Conservation (phyloP, 1,140 invertebrate genomes). For the Aculops lycopersici region DNA sequence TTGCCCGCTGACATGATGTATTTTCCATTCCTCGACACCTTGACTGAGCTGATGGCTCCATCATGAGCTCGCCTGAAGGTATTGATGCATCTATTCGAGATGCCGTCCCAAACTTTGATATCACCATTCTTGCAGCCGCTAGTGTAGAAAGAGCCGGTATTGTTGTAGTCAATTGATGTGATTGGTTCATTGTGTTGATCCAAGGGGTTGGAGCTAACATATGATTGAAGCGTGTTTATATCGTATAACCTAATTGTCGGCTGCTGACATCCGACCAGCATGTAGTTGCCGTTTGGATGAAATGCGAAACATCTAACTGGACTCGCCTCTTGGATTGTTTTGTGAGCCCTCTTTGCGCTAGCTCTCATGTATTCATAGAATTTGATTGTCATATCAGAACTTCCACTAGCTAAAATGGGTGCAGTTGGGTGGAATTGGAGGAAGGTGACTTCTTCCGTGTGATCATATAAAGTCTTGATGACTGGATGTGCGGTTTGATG, state of each 20-base stretch:
- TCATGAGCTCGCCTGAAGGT: conserved; percentile 76
- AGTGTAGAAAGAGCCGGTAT: conserved; percentile 54
- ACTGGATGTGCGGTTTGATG: conserved; percentile 77
- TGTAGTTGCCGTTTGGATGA: conserved; percentile 73
- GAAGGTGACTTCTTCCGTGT: conserved; percentile 81
- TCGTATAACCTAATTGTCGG: conserved; percentile 67
- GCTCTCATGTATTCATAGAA: conserved; percentile 93
- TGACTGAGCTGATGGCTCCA: conserved; percentile 62
- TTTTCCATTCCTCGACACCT: conserved; percentile 84
- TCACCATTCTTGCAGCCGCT: conserved; percentile 60
- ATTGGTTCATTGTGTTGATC: conserved; percentile 66
- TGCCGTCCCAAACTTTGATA: conserved; percentile 47
- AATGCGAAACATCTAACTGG: conserved; percentile 57
- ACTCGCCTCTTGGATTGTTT: conserved; percentile 67
- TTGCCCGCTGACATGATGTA: conserved; percentile 78
- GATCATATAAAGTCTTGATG: conserved; percentile 90
- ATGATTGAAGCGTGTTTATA: conserved; percentile 76
- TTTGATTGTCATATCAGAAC: conserved; percentile 66
- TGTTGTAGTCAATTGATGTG: conserved; percentile 36
- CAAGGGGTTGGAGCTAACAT: conserved; percentile 52
- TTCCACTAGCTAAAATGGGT: conserved; percentile 69
- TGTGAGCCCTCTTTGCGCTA: conserved; percentile 84
- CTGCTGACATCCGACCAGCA: conserved; percentile 71
- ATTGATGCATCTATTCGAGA: conserved; percentile 72
- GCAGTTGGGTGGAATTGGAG: conserved; percentile 80